Conservation (phyloP, 1,140 invertebrate genomes). For the Diprion similis region DNA sequence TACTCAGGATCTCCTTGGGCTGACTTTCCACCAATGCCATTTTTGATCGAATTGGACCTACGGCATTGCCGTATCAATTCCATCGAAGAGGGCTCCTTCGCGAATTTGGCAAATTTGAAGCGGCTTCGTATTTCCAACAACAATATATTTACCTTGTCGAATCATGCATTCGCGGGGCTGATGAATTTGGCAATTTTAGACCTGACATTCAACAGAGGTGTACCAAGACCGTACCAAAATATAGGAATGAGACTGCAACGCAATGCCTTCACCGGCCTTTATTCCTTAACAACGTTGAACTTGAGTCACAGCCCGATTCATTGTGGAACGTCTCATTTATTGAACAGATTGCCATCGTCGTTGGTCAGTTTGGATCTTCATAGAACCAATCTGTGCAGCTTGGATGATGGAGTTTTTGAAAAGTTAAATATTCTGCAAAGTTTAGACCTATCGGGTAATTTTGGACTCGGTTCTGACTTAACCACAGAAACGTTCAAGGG, state of each 20-base stretch:
- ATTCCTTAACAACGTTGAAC: constrained; percentile 58
- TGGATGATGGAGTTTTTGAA: constrained; percentile 50
- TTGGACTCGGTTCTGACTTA: constrained; percentile 43
- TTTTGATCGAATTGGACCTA: constrained; percentile 63
- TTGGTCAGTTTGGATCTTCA: constrained; percentile 62
- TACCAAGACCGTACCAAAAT: constrained; percentile 34
- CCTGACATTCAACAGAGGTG: constrained; percentile 58
- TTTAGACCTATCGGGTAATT: constrained; percentile 64
- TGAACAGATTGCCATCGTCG: constrained; percentile 48
- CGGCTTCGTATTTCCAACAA: constrained; percentile 63
- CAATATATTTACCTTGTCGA: constrained; percentile 54
- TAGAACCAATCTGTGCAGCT: constrained; percentile 50
- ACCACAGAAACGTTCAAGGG: constrained; percentile 47
- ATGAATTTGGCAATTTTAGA: constrained; percentile 58
- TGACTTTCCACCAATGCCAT: constrained; percentile 30
- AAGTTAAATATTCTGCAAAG: constrained; percentile 53
- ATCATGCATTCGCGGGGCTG: constrained; percentile 53
- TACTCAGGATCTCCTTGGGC: background rate
- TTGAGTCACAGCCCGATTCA: constrained; percentile 60
- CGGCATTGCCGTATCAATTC: constrained; percentile 61
- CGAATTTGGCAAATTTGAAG: constrained; percentile 53
- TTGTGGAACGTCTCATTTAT: constrained; percentile 45
- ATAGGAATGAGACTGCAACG: constrained; percentile 43
- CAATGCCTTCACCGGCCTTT: constrained; percentile 50
- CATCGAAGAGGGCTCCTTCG: constrained; percentile 53